Percentiles rank a stretch among this genome's conserved stretches.
Evolutionary conservation across 2,888 invertebrate species (phyloP).

Genomic region (Apomyelois bistriatella): DNA sequence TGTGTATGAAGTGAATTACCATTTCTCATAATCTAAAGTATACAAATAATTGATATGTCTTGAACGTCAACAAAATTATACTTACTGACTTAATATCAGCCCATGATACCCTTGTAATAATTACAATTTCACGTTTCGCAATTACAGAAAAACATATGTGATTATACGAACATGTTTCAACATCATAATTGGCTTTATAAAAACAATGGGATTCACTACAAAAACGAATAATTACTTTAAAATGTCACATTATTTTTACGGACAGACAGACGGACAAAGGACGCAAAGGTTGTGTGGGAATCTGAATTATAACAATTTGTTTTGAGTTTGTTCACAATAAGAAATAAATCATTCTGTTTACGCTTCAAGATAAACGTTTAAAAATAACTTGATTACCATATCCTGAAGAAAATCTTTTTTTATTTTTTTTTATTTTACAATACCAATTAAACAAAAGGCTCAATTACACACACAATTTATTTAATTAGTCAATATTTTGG

Average conservation of each 20-base stretch:
- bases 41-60: too few relatives aligned
- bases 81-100: too few relatives aligned
- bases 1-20: too few relatives aligned
- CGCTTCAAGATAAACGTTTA: neutral
- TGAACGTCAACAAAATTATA: too few relatives aligned
- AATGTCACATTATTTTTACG: slow-evolving; percentile 49
- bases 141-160: slow-evolving; percentile 23
- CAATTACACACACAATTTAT: too few relatives aligned
- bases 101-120: neutral
- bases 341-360: neutral
- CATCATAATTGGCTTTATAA: slow-evolving; percentile 30
- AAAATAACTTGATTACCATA: too few relatives aligned
- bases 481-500: too few relatives aligned
- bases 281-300: neutral
- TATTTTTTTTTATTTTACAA: too few relatives aligned
- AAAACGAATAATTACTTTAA: slow-evolving; percentile 40
- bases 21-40: too few relatives aligned
- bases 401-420: too few relatives aligned
- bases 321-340: neutral
- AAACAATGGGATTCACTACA: slow-evolving; percentile 32
- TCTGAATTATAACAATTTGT: too few relatives aligned
- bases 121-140: slow-evolving; percentile 16
- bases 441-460: too few relatives aligned
- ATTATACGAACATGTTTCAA: slow-evolving; percentile 34
- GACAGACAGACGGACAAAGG: slow-evolving; percentile 20